These are phyloP conservation scores for Terebella lapidaria DNA, from an alignment of 2,888 invertebrate species.

Conservation along the genomic window DNA sequence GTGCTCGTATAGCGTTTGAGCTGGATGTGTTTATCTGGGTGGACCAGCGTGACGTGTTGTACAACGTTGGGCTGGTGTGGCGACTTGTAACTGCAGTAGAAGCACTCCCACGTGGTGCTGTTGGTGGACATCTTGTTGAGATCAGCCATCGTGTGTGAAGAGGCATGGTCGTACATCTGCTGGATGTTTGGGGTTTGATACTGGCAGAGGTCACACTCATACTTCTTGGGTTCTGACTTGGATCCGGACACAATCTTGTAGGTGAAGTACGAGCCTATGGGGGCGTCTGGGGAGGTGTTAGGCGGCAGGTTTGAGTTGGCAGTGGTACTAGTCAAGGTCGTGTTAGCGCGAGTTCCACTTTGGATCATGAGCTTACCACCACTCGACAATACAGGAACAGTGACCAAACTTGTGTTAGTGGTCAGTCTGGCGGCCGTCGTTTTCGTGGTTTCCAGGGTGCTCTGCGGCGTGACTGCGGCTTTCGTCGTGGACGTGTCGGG, in stretches of 20 bases:
- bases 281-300: background rate
- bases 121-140: background rate
- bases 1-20: background rate
- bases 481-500: background rate
- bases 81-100: background rate
- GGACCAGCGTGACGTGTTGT: background rate
- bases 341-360: background rate
- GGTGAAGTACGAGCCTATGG: slow-evolving; percentile 2
- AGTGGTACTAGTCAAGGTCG: background rate
- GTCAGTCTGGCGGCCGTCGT: background rate
- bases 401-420: background rate
- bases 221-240: background rate
- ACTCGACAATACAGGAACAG: background rate
- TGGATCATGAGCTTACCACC: background rate
- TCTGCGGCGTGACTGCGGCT: background rate
- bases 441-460: background rate
- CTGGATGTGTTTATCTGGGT: background rate
- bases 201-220: slow-evolving; percentile 7
- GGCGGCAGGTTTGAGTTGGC: background rate
- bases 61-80: background rate
- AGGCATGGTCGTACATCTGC: slow-evolving; percentile 4
- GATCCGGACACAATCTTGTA: slow-evolving; percentile 2
- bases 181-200: slow-evolving; percentile 1
- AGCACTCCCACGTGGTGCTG: slow-evolving; percentile 4
- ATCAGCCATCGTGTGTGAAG: slow-evolving; percentile 1